Evolutionary conservation across 2,888 invertebrate genomes (phyloP).

Genomic region (Nymphalis polychloros): DNA sequence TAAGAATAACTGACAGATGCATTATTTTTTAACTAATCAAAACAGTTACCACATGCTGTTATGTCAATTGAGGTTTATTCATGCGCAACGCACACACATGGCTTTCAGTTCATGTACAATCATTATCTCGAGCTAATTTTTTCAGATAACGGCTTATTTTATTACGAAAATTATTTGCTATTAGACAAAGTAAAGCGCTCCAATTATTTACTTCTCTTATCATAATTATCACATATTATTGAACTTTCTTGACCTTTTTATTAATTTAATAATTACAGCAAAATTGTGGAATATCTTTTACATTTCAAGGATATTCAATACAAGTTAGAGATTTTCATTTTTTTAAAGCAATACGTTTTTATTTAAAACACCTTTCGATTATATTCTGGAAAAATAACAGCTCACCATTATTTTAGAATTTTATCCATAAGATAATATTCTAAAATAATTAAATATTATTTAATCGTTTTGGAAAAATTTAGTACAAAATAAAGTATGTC

Average conservation of each 20-base stretch:
- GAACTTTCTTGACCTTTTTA: conserved; percentile 6
- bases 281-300: neutral
- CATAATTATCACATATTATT: conserved; percentile 11
- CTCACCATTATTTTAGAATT: no score
- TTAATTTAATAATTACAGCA: neutral
- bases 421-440: no score
- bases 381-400: no score
- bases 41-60: conserved; percentile 58
- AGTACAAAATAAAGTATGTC: neutral
- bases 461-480: no score
- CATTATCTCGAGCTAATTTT: conserved; percentile 50
- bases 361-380: no score
- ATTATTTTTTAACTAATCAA: conserved; percentile 46
- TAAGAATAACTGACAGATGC: conserved; percentile 36
- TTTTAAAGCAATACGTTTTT: no score
- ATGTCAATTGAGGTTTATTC: conserved; percentile 45
- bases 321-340: no score
- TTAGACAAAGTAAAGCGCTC: conserved; percentile 20
- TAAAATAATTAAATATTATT: no score
- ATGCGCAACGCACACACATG: conserved; percentile 59
- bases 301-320: no score
- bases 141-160: conserved; percentile 42
- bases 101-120: conserved; percentile 49
- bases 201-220: conserved; percentile 24
- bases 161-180: conserved; percentile 40